phyloP scores from a whole-genome alignment of 2,113 vertebrate genomes.

The Syngnathus floridae region DNA sequence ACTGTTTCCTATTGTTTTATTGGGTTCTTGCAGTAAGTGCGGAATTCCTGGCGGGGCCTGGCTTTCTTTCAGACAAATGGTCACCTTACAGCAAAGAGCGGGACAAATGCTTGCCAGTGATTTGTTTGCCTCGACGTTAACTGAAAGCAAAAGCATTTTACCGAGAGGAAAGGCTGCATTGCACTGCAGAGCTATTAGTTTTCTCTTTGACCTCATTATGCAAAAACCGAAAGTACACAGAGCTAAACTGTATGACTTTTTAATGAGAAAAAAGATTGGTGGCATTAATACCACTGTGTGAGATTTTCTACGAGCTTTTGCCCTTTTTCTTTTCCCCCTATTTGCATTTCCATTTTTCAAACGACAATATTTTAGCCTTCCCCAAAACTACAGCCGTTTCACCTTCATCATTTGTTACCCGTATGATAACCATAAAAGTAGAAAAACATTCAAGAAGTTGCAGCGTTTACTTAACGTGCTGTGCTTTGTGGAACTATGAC shows the following conservation, averaged over 20 bases:
- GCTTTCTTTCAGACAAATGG: slow-evolving; percentile 4
- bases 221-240: slow-evolving; percentile 23
- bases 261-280: slow-evolving; percentile 26
- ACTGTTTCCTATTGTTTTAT: neutral
- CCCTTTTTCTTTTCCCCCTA: slow-evolving; percentile 4
- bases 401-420: neutral
- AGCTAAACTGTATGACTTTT: slow-evolving; percentile 15
- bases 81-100: slow-evolving; percentile 10
- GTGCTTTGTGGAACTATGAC: neutral
- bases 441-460: neutral
- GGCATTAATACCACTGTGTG: slow-evolving; percentile 28
- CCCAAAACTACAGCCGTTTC: neutral
- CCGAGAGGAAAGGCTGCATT: slow-evolving; percentile 2
- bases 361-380: slow-evolving; percentile 6
- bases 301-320: slow-evolving; percentile 14
- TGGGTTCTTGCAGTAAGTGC: neutral
- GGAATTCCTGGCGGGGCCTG: neutral
- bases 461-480: neutral
- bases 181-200: slow-evolving; percentile 13
- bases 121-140: slow-evolving; percentile 7
- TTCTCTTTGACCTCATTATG: slow-evolving; percentile 37
- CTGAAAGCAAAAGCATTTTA: slow-evolving; percentile 18
- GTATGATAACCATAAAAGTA: neutral
- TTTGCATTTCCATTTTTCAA: slow-evolving; percentile 19
- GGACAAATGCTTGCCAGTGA: slow-evolving; percentile 6